These are phyloP conservation scores for Drosophila sp. DNA, from an alignment of 1,140 invertebrate species.

Conservation along the genomic window DNA sequence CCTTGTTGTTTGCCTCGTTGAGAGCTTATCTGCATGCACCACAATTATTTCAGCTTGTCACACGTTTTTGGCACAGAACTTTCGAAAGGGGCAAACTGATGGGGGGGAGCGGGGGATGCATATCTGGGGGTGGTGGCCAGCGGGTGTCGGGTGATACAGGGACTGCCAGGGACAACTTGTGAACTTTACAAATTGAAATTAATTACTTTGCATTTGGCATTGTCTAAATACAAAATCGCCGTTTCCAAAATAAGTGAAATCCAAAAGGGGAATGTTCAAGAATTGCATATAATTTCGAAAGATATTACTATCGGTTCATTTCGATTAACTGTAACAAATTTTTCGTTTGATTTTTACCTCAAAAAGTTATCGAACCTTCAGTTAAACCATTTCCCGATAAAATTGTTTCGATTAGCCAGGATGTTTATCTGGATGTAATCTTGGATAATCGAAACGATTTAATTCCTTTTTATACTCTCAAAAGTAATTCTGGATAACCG, in stretches of 20 bases:
- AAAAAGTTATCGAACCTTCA: no score
- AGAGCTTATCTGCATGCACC: conserved; percentile 70
- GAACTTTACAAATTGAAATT: conserved; percentile 79
- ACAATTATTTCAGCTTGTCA: conserved; percentile 77
- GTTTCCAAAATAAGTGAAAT: conserved; percentile 2
- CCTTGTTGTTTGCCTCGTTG: conserved; percentile 46
- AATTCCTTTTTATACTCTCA: no score
- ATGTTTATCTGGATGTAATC: no score
- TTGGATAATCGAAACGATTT: no score
- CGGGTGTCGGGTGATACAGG: not conserved
- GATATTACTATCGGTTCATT: no score
- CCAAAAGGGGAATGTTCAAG: not conserved
- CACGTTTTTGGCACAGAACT: conserved; percentile 37
- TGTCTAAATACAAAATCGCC: not conserved
- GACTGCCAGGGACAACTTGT: conserved; percentile 50
- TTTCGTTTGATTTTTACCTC: no score
- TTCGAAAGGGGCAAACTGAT: conserved; percentile 4
- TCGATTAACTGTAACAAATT: no score
- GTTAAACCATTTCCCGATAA: no score
- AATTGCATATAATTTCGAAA: no score
- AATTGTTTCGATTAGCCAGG: no score
- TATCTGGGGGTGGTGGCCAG: not conserved
- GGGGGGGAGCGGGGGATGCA: not conserved
- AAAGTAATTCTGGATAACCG: no score
- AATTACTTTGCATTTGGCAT: conserved; percentile 66